A percentile compares a stretch with the other conserved stretches of the same genome.
These are phyloP conservation scores for Lasioglossum lativentre DNA, from an alignment of 2,888 invertebrate genomes.

Conservation along the genomic window DNA sequence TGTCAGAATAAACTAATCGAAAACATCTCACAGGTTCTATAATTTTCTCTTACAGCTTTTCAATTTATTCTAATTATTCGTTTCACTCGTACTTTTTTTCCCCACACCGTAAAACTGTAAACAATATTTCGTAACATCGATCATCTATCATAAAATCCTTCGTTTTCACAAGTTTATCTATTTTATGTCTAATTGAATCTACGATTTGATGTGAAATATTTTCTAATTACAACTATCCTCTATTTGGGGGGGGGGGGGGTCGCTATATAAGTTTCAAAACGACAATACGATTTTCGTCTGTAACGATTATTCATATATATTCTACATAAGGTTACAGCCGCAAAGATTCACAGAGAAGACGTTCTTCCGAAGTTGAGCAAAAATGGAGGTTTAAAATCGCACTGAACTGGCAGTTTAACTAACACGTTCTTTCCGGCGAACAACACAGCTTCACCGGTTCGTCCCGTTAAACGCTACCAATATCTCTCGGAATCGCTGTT, in stretches of 20 bases:
- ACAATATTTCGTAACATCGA: not conserved
- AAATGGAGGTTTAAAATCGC: not conserved
- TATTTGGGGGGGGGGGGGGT: too few species aligned
- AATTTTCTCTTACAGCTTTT: not conserved
- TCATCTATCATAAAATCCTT: not conserved
- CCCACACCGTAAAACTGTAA: not conserved
- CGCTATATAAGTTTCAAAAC: not conserved
- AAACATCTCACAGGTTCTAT: not conserved
- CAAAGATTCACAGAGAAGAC: not conserved
- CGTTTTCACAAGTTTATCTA: too few species aligned
- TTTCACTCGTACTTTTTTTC: not conserved
- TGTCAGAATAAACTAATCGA: not conserved
- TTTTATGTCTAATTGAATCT: too few species aligned
- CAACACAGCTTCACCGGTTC: constrained; percentile 24
- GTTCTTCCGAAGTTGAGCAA: not conserved
- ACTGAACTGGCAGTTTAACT: not conserved
- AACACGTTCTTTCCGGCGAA: not conserved
- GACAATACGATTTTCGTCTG: not conserved
- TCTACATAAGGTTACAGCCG: not conserved
- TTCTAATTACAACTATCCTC: not conserved
- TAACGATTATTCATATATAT: not conserved
- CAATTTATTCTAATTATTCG: not conserved
- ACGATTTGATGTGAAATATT: not conserved
- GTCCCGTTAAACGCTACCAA: constrained; percentile 16
- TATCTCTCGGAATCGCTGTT: constrained; percentile 2